These are phyloP conservation scores for Pachycephala philippinensis DNA, from an alignment of 2,113 vertebrate genomes.

Conservation along the genomic window DNA sequence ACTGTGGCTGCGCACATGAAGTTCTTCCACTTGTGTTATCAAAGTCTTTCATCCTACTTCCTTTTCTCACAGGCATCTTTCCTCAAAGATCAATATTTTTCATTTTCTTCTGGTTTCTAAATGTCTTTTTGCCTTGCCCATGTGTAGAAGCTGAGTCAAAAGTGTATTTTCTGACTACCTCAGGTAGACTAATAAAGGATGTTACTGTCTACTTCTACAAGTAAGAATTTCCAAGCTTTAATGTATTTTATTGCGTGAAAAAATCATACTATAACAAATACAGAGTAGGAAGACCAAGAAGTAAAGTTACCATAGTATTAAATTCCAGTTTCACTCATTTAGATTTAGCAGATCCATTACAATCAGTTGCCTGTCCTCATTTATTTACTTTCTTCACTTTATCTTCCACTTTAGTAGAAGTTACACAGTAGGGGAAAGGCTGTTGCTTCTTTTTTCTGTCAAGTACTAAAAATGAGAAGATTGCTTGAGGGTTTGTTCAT, in stretches of 20 bases:
- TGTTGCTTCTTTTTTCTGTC: not conserved
- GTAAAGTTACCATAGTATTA: not conserved
- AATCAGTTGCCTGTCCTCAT: not conserved
- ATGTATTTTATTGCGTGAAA: not conserved
- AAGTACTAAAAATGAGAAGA: not conserved
- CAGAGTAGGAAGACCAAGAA: not conserved
- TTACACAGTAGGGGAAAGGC: not conserved
- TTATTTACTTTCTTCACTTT: not conserved
- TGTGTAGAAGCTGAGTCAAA: not conserved
- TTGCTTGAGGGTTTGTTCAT: not conserved
- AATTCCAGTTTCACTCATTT: not conserved
- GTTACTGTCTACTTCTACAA: not conserved
- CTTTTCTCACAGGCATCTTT: not conserved
- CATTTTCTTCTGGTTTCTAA: not conserved
- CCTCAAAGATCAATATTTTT: not conserved
- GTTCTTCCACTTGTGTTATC: not conserved
- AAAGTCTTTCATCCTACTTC: not conserved
- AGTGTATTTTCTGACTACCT: not conserved
- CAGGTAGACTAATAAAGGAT: not conserved
- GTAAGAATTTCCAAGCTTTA: not conserved
- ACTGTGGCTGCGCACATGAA: not conserved
- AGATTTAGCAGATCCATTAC: not conserved
- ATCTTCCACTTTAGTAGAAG: not conserved
- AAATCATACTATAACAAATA: not conserved
- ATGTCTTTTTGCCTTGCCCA: not conserved